Conservation (phyloP, 2,113 vertebrate genomes). For the Nipponia nippon region DNA sequence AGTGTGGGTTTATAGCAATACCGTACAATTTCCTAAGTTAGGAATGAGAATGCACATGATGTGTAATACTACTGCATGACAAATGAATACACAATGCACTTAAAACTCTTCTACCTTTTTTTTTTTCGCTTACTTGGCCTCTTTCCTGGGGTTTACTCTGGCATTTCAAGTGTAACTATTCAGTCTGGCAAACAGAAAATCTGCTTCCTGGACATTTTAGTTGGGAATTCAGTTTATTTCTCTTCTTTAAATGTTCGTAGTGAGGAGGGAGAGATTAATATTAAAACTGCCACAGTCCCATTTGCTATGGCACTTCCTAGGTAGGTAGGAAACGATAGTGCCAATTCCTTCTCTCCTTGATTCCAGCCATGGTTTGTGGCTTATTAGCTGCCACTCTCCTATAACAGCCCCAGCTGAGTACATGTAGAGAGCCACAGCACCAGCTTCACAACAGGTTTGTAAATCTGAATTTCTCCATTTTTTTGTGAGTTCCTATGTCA, state of each 20-base stretch:
- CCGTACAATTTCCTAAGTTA: background rate
- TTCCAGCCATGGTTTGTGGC: background rate
- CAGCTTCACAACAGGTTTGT: background rate
- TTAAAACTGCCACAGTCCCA: background rate
- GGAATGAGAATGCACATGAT: background rate
- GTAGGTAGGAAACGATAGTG: accelerated
- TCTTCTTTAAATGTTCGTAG: background rate
- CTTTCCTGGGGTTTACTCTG: background rate
- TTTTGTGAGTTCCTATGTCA: background rate
- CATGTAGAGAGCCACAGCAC: background rate
- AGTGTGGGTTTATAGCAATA: background rate
- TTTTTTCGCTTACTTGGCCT: background rate
- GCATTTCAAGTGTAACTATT: background rate
- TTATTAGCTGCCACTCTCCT: background rate
- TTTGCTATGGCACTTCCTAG: background rate
- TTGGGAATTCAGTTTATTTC: background rate
- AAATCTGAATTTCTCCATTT: background rate
- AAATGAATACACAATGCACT: background rate
- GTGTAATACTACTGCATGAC: background rate
- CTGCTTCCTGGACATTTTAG: background rate
- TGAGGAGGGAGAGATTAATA: background rate
- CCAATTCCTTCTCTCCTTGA: background rate
- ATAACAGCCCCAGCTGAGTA: background rate
- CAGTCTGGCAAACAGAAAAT: background rate
- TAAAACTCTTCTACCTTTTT: background rate